These are phyloP conservation scores for Asarcornis scutulata DNA, from an alignment of 2,113 vertebrate species.

Conservation along the genomic window DNA sequence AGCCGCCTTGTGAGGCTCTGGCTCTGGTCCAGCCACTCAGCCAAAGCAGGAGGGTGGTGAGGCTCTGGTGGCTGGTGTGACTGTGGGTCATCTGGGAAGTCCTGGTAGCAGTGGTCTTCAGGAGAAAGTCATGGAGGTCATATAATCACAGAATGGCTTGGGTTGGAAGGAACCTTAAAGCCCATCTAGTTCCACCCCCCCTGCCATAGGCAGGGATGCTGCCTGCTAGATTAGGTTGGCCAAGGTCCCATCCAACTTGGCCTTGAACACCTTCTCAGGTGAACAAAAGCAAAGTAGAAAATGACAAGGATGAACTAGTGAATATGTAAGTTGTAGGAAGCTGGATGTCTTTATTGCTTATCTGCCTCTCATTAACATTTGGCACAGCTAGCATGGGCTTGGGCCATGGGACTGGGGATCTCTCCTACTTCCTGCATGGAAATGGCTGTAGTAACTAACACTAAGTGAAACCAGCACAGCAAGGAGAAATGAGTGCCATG, in stretches of 20 bases:
- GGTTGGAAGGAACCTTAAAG: too few relatives aligned
- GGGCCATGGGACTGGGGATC: background rate
- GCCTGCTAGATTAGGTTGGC: too few relatives aligned
- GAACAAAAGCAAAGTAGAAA: background rate
- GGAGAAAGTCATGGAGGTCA: background rate
- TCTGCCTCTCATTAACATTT: background rate
- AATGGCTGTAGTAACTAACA: background rate
- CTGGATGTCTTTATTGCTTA: background rate
- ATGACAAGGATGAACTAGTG: background rate
- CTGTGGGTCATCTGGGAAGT: fast-evolving
- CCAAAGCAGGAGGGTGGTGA: background rate
- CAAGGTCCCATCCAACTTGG: too few relatives aligned
- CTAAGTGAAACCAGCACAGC: fast-evolving
- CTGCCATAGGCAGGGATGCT: too few relatives aligned
- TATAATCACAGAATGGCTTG: too few relatives aligned
- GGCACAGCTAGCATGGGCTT: background rate
- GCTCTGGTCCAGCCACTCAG: background rate
- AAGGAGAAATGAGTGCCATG: background rate
- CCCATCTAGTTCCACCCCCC: too few relatives aligned
- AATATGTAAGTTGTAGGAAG: background rate
- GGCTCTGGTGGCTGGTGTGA: fast-evolving
- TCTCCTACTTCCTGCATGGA: background rate
- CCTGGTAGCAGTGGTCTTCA: background rate
- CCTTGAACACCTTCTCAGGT: background rate
- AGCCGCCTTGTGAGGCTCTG: background rate